Evolutionary conservation across 2,888 invertebrate species (phyloP), one percentile per base, ranked within the genome.

Genomic region (Thumatha senex): DNA sequence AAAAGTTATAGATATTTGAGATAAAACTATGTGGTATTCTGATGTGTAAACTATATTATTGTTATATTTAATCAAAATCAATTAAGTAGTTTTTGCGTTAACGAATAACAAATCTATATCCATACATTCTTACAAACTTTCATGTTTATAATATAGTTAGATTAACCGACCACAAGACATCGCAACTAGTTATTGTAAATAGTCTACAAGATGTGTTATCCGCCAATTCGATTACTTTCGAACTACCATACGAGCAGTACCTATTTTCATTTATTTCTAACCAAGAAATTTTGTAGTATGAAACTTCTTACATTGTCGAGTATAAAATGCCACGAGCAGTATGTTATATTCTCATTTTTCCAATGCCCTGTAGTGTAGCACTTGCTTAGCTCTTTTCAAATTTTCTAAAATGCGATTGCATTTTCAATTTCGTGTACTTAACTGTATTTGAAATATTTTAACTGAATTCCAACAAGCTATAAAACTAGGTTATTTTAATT

Each of bases 311-410:
- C n/a, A 24, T 10, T 1, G 24, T 36, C 31, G 13, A 36, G 24
- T 38, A 45, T 36, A 51, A 61, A 58, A 44, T 53, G 50, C 51
- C 43, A 41, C 40, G 47, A 49, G 46, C 50, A 51, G 38, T 46
- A 51, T 51, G 29, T 51, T 51, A 18, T 45, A 40, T 50, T 40
- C 24, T 42, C 34, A 13, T 34, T 43, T 35, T 24, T 44, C 9
- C 42, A 48, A 38, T 43, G 42, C 31, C 36, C 3, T 31, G 18
- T n/a, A 24, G 18, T 31, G 18, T n/a, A 24, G 18, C 18, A 24
- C 38, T 48, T 43, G 15, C 41, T 11, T 8, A 42, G 18, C 31
- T 38, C 48, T 43, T 38, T 48, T 43, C 43, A 29, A 33, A 12
- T 31, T 40, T 46, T 38, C 43, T 40, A 9, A 39, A 39, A 39